These are phyloP conservation scores for Aurelia aurita DNA, from an alignment of 30 jellyfish, hydroid and myxozoan genomes.

Conservation along the genomic window DNA sequence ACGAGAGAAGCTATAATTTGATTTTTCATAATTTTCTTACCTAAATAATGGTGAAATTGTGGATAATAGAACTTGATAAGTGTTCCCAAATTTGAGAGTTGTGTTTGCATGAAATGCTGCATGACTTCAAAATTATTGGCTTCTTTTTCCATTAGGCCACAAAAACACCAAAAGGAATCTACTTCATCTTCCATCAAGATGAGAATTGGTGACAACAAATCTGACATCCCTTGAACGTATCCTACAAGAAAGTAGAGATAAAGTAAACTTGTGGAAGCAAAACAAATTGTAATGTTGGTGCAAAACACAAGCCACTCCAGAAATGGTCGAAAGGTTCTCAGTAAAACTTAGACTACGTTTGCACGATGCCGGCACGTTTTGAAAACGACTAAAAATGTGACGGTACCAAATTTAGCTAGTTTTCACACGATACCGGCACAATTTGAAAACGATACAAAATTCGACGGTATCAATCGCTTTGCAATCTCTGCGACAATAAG, in stretches of 20 bases:
- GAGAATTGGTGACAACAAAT: conserved; percentile 89
- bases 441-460: too few species aligned
- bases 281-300: not conserved
- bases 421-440: too few species aligned
- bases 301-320: not conserved
- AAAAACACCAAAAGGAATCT: conserved; percentile 96
- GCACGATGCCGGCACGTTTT: too few species aligned
- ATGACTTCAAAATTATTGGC: conserved; percentile 85
- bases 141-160: conserved; percentile 92
- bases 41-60: conserved; percentile 60
- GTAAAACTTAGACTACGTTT: too few species aligned
- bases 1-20: too few species aligned
- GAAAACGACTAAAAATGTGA: too few species aligned
- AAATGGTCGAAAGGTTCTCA: too few species aligned
- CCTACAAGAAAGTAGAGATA: conserved; percentile 46
- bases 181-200: conserved; percentile 89
- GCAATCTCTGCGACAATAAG: too few species aligned
- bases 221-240: conserved; percentile 99
- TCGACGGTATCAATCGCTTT: too few species aligned
- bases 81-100: conserved; percentile 60
- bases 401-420: too few species aligned
- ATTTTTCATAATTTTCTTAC: too few species aligned
- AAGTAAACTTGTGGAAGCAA: too few species aligned
- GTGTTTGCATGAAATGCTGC: conserved; percentile 86
- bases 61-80: conserved; percentile 82